Conservation (phyloP, 2,888 invertebrate genomes). For the Cheilosia scutellata region DNA sequence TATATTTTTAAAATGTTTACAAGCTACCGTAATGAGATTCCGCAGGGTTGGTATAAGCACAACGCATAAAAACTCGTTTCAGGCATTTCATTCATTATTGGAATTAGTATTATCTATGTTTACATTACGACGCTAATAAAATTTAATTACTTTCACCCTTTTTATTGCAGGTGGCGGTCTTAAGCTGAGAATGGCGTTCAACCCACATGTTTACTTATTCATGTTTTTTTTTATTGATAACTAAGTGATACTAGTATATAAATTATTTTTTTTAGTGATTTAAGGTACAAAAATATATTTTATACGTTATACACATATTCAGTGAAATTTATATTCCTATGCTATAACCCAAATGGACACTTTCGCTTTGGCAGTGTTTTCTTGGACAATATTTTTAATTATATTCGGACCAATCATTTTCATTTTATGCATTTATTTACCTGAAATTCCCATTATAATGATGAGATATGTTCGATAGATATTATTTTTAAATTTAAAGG, state of each 20-base stretch:
- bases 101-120: background rate
- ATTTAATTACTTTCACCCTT: slow-evolving; percentile 30
- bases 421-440: slow-evolving; percentile 86
- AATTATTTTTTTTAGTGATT: slow-evolving; percentile 38
- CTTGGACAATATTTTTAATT: slow-evolving; percentile 87
- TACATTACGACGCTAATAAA: slow-evolving; percentile 2
- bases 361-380: slow-evolving; percentile 81
- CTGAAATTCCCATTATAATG: slow-evolving; percentile 89
- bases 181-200: slow-evolving; percentile 54
- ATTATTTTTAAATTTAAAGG: background rate
- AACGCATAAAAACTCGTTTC: slow-evolving; percentile 6
- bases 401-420: slow-evolving; percentile 89
- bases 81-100: background rate
- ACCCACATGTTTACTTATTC: slow-evolving; percentile 10
- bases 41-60: too few relatives aligned
- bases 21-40: too few relatives aligned
- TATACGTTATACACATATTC: slow-evolving; percentile 38
- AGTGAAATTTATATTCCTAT: slow-evolving; percentile 12
- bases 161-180: slow-evolving; percentile 79
- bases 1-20: too few relatives aligned
- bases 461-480: slow-evolving; percentile 85
- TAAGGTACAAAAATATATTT: slow-evolving; percentile 44
- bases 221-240: slow-evolving; percentile 44
- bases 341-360: slow-evolving; percentile 29
- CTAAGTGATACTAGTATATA: slow-evolving; percentile 72